A percentile compares a stretch with the other conserved stretches of the same genome.
These are phyloP conservation scores for Ariolimax columbianus DNA, from an alignment of 2,888 invertebrate species.

Conservation along the genomic window DNA sequence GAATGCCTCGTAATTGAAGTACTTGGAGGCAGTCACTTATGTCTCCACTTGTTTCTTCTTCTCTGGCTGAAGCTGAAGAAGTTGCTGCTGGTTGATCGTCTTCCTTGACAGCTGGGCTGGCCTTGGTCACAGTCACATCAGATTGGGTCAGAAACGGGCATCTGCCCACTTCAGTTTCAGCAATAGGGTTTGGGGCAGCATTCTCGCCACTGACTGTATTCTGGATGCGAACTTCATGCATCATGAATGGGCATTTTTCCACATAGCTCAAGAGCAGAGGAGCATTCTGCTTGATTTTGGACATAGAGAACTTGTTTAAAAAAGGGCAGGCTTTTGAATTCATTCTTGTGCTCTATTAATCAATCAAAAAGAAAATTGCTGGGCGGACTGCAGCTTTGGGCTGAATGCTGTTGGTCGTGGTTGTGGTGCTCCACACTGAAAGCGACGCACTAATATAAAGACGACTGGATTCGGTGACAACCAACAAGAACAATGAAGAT, in stretches of 20 bases:
- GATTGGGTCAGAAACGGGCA: conserved; percentile 34
- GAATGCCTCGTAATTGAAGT: too few relatives aligned
- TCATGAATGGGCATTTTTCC: conserved; percentile 76
- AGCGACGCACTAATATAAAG: too few relatives aligned
- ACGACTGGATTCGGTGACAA: too few relatives aligned
- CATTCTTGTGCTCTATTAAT: conserved; percentile 7
- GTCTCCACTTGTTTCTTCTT: conserved; percentile 29
- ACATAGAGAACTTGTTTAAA: conserved; percentile 73
- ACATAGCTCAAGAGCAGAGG: conserved; percentile 73
- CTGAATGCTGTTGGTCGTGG: too few relatives aligned
- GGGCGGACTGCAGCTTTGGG: too few relatives aligned
- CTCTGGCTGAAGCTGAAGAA: conserved; percentile 12
- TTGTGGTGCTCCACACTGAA: too few relatives aligned
- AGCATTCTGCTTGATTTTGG: conserved; percentile 74
- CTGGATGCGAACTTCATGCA: conserved; percentile 59
- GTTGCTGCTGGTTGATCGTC: conserved; percentile 39
- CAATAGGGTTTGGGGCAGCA: conserved; percentile 1
- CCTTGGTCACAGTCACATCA: conserved; percentile 37
- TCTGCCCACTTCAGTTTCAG: neutral
- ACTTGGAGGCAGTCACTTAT: too few relatives aligned
- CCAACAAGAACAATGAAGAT: too few relatives aligned
- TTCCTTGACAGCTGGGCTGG: conserved; percentile 9
- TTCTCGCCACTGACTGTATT: conserved; percentile 35
- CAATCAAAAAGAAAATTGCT: neutral
- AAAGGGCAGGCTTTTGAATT: conserved; percentile 72